Evolutionary conservation across 2,113 vertebrate genomes (phyloP), one percentile per base, ranked within the genome.

Genomic region (Cathartes aura): DNA sequence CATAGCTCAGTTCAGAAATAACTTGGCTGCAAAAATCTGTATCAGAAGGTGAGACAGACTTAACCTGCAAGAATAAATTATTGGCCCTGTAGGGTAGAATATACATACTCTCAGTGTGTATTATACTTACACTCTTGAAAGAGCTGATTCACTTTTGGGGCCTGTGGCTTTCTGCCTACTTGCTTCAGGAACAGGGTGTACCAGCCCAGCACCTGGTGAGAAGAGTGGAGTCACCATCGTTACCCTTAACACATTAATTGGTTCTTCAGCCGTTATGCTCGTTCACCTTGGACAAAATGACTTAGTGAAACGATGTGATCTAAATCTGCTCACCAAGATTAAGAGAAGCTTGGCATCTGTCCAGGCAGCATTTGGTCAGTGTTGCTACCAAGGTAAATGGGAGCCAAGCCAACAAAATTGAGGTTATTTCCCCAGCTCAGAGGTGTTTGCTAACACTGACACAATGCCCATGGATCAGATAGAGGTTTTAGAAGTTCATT

Each of bases 211-310:
- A 50, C 32, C 27, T 48, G 23, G 34, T 62, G 63, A 19, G 43
- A 76, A 86, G 17, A 36, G 34, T 3, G 62, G n/a, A 53, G 32
- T 36, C 68, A 17, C 59, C 2, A 1, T 45, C 0, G 0, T 47
- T 55, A 40, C 42, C 82, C 56, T 66, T 21, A 67, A 71, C 24
- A 71, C 55, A 38, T 1, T 2, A 45, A 21, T 38, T 56, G 40
- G 29, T 47, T 85, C 66, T 88, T 64, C 82, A 82, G 90, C 36
- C 1, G 0, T 64, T 91, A 29, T 20, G 59, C 40, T 68, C 70
- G 5, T 43, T 55, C 78, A 90, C 73, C 29, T 93, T 76, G 53
- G 62, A 76, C 34, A 64, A 60, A 90, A 74, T 43, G 43, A 63
- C n/a, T 85, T 38, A 26, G 23, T 52, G 74, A 82, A 95, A 56